Base-by-base conservation (phyloP, 2,888 invertebrate genomes). In the Lasioglossum marginatum region DNA sequence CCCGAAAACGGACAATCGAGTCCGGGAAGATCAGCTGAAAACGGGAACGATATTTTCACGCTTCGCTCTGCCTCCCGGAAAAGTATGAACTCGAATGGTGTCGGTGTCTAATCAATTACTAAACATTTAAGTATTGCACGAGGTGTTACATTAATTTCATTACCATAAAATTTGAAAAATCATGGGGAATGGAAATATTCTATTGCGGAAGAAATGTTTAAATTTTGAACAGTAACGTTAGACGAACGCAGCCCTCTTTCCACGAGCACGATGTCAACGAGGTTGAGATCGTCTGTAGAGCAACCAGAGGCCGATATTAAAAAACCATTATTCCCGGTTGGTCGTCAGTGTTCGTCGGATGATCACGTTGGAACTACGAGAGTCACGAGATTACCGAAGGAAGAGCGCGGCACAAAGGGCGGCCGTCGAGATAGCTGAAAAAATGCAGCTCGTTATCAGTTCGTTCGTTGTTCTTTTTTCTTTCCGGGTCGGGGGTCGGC, bases 381-480 rank as follows among this genome's bases (percentile, higher is more conserved):
- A 27, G 27, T 16, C 31, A 6, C 27, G 31, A 31, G 14, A 31
- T 31, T 10, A 14, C 66, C 4, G 34, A 34, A 68, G 34, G 23
- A 19, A 23, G n/a, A 68, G 4, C 23, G 66, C 1, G 8, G 23
- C 1, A 23, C 66, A 31, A 68, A 34, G 31, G 34, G 10, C 10
- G 23, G 3, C 66, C 19, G 34, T 68, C 66, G 34, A 34, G 66
- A 68, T 68, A 68, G 66, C 23, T 68, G 34, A 23, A 68, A 34
- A 68, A 68, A 68, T 23, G 66, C 66, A 10, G 72, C 52, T 19
- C 10, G 45, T 80, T 31, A 23, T 81, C 57, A 4, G 27, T 57
- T 57, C 34, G 45, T 19, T 48, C 31, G 4, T 40, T 37, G 4
- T 16, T 34, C 48, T 37, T 27, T 40, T 52, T 70, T n/a, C 52